Percentiles rank a stretch among this genome's conserved stretches.
phyloP scores from a whole-genome alignment of 2,113 vertebrate genomes.

The Corythoichthys haematopterus region DNA sequence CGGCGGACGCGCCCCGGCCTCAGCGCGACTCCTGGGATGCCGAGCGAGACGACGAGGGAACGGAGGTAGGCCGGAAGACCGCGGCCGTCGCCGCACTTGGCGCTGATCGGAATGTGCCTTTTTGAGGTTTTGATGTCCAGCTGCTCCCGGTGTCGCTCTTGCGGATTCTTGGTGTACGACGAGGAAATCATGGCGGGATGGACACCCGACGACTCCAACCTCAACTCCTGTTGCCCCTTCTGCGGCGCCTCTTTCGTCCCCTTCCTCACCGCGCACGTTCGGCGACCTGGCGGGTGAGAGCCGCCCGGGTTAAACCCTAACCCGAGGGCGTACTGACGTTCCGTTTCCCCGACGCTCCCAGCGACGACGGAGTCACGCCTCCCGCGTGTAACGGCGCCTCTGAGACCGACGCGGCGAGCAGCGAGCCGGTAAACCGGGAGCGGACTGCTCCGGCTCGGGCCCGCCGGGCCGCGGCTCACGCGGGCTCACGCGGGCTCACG shows the following conservation, averaged over 20 bases:
- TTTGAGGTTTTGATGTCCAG: constrained; percentile 78
- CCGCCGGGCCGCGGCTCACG: too few species aligned
- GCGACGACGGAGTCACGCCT: constrained; percentile 63
- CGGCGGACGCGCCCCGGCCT: constrained; percentile 73
- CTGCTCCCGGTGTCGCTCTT: constrained; percentile 83
- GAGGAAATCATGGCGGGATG: constrained; percentile 97
- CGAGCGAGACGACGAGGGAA: constrained; percentile 64
- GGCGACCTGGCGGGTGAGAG: constrained; percentile 61
- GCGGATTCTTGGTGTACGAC: constrained; percentile 83
- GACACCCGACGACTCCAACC: constrained; percentile 92
- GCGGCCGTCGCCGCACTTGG: neutral
- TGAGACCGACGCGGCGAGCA: constrained; percentile 50
- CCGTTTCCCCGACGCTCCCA: constrained; percentile 11
- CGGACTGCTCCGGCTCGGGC: too few species aligned
- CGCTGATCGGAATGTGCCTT: neutral
- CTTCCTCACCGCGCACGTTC: constrained; percentile 83
- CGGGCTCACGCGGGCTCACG: too few species aligned
- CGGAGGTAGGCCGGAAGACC: constrained; percentile 72
- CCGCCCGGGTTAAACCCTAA: neutral
- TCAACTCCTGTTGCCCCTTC: constrained; percentile 88
- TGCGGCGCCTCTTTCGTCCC: constrained; percentile 84
- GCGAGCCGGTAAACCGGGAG: too few species aligned
- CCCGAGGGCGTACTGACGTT: neutral
- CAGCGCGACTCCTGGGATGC: constrained; percentile 74
- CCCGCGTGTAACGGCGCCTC: constrained; percentile 73